Evolutionary conservation across 2,113 vertebrate genomes (phyloP).

Genomic region (Cricetomys ansorgei): DNA sequence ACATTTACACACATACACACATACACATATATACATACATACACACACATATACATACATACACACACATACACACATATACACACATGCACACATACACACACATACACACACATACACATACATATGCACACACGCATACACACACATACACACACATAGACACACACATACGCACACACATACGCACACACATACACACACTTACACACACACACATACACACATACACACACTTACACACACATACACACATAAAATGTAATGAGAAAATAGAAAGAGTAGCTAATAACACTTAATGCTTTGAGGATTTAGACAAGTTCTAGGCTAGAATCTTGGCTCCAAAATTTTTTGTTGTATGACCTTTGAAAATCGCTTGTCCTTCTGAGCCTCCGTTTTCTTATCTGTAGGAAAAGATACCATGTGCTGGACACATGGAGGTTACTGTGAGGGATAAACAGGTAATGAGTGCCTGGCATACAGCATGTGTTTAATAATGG

Average conservation of each 20-base stretch:
- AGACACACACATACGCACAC: not conserved
- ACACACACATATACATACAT: not conserved
- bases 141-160: not conserved
- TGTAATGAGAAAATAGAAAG: not conserved
- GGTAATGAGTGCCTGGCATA: conserved; percentile 1
- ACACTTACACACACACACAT: not conserved
- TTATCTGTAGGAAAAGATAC: conserved; percentile 45
- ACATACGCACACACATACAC: not conserved
- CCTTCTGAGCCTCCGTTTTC: conserved; percentile 17
- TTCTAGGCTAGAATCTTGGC: conserved; percentile 51
- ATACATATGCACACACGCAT: not conserved
- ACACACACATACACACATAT: not conserved
- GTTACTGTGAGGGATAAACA: conserved; percentile 54
- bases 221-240: not conserved
- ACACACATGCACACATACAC: not conserved
- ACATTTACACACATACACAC: not conserved
- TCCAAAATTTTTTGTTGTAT: conserved; percentile 33
- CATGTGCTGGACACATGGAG: not conserved
- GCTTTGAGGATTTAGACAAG: conserved; percentile 16
- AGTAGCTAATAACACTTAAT: conserved; percentile 44
- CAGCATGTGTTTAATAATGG: conserved; percentile 10
- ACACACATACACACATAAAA: not conserved
- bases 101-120: not conserved
- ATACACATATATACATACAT: not conserved
- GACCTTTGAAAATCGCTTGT: conserved; percentile 50